Base-by-base conservation (phyloP, 2,113 vertebrate genomes). In the Leptobrachium leishanense region DNA sequence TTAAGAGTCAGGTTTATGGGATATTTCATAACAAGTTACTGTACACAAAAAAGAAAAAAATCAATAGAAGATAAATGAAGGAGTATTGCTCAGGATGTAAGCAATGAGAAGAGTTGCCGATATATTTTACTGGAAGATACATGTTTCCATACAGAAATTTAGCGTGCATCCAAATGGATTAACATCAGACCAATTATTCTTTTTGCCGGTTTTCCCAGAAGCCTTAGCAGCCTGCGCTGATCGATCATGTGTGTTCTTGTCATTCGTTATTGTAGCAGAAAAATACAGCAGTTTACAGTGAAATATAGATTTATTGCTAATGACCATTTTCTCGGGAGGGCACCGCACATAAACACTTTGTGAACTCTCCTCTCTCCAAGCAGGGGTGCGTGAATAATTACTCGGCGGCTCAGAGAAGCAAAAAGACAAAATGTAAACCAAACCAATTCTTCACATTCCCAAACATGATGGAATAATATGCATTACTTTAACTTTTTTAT, bases 251-350 rank as follows among this genome's bases (percentile, higher is more conserved):
- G 77, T 74, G 64, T 79, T 79, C 70, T 53, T 73, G 77, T 68
- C 77, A 79, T 79, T 79, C 70, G 39, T 44, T 55, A 73, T 79
- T 73, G 63, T 57, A 63, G 50, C 43, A 44, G 62, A 53, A 73
- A 67, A 74, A 73, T 46, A 44, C 9, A 31, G 20, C 66, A 43
- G 40, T 68, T 74, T 68, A 40, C 63, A 40, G 63, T 15, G 63
- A 44, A 43, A 15, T 79, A 79, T 79, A 12, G 77, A 79, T 79
- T 74, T 74, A 74, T 74, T 39, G 41, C 71, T 79, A 79, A 79
- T 79, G 77, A 68, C 50, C 70, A 68, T 55, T 44, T 31, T 67
- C 70, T 79, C 77, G 57, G 64, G 70, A 57, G 77, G 62, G 54
- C 43, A 43, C 53, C 65, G 70, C 43, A 74, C 70, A 72, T 59